phyloP scores from a whole-genome alignment of 2,113 vertebrate species.

The Trogon melanurus region DNA sequence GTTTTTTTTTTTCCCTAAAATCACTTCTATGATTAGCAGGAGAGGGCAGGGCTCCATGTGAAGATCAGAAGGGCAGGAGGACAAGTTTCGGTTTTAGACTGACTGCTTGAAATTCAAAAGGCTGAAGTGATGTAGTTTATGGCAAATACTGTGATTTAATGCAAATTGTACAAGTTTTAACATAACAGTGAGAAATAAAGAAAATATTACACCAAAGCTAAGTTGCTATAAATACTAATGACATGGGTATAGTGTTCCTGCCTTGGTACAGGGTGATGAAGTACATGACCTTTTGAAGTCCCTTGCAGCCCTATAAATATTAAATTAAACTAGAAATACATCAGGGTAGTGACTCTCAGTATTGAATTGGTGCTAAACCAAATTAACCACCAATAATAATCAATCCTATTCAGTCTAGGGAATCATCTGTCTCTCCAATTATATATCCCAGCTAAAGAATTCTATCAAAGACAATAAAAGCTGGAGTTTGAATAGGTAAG shows the following conservation, averaged over 20 bases:
- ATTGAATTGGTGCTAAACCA: slow-evolving; percentile 33
- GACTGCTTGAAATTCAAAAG: not conserved
- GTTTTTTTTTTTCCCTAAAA: not conserved
- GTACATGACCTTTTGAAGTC: slow-evolving; percentile 5
- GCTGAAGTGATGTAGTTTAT: not conserved
- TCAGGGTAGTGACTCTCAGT: not conserved
- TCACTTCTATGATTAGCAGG: not conserved
- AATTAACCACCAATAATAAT: slow-evolving; percentile 52
- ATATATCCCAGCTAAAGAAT: slow-evolving; percentile 1
- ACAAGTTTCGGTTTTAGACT: not conserved
- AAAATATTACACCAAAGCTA: not conserved
- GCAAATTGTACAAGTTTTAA: not conserved
- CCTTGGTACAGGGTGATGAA: not conserved
- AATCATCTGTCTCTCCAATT: not conserved
- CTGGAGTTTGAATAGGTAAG: not conserved
- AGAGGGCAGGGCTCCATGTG: not conserved
- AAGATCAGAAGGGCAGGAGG: not conserved
- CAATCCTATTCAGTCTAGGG: slow-evolving; percentile 24
- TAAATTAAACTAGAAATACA: slow-evolving; percentile 36
- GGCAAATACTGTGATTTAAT: not conserved
- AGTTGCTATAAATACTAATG: not conserved
- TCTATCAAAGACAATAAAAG: slow-evolving; percentile 4
- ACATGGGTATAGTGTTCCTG: not conserved
- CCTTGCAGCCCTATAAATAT: not conserved
- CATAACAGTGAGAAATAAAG: not conserved